Evolutionary conservation across 2,888 invertebrate species (phyloP), one percentile per base, ranked within the genome.

Genomic region (Melieria picta): DNA sequence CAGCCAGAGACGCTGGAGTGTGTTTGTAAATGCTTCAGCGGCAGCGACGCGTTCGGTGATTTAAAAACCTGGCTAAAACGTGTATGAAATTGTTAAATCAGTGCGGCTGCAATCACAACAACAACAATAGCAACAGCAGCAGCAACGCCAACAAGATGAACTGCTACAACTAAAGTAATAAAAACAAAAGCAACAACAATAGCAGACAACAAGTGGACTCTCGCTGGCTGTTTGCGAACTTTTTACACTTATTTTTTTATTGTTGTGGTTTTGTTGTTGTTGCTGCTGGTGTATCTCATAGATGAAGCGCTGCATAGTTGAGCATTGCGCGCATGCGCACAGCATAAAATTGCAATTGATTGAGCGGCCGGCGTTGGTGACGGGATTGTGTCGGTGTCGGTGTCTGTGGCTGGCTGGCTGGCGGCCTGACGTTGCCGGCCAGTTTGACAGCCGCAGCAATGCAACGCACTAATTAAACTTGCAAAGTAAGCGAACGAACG

Each of bases 71-170:
- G 52, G 65, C 68, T 65, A 71, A 64, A 74, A 60, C 69, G 71
- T 62, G 68, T 69, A 60, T 50, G 63, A 65, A 58, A 69, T 66
- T 66, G 67, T 43, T 74, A 62, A 52, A 58, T 47, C 72, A 69
- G 43, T 7, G 30, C 30, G 30, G 30, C 30, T 30, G 30, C 30
- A 11, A 52, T 47, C 62, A 30, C 52, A 57, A 64, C 45, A 48
- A 65, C 57, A 30, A 30, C 30, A 30, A 30, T 30, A 30, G 30
- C 30, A 30, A 30, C 30, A 30, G 30, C 30, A 30, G 57, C 52
- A 50, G 63, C 60, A 30, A 30, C 30, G 30, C 30, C 30, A 30
- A 30, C 30, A 30, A 30, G 30, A 30, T 30, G 30, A 30, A 55
- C 57, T 11, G 43, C 56, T 42, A 57, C 66, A 62, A 69, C 45